Evolutionary conservation across 2,113 vertebrate species (phyloP), one percentile per base, ranked within the genome.

Genomic region (Gorsachius goisagi): DNA sequence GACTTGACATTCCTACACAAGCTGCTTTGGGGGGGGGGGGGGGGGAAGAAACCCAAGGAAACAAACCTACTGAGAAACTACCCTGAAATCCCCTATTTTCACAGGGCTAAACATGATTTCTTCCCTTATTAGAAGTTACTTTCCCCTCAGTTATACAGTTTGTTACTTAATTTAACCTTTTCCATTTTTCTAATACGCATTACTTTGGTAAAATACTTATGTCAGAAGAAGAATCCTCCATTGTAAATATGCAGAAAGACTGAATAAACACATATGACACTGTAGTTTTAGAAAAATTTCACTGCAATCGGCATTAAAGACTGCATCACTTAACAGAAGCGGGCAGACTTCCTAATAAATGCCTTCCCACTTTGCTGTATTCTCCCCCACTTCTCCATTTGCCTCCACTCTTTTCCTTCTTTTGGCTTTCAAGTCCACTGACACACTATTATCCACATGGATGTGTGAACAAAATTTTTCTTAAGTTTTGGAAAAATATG

Each of bases 121-220:
- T 93, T 96, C 85, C 77, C 94, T 93, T 72, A 60, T 56, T 55
- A 56, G 33, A 93, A 69, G 87, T 56, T 58, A 89, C 55, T 73
- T 81, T 52, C 62, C 50, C 75, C 66, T 85, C 72, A 41, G 88
- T 64, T 69, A 71, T 6, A 87, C 8, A 69, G 58, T 41, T n/a
- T 78, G 45, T 39, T 68, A 88, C 15, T 76, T 58, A 74, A 75
- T n/a, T 71, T 82, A 72, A 93, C 27, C n/a, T 85, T 85, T 75
- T 26, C 75, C 15, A 35, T 19, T 56, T 87, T 74, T 47, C 77
- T 90, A 87, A 52, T 8, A 89, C 52, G 66, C 33, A 53, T 39
- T 16, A 78, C 67, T 52, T 82, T 26, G 56, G 23, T 67, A 85
- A 72, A 88, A 88, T 6, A 30, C 0, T 0, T 1, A 9, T 5